Conservation (phyloP, 2,113 vertebrate species). For the Garra rufa region DNA sequence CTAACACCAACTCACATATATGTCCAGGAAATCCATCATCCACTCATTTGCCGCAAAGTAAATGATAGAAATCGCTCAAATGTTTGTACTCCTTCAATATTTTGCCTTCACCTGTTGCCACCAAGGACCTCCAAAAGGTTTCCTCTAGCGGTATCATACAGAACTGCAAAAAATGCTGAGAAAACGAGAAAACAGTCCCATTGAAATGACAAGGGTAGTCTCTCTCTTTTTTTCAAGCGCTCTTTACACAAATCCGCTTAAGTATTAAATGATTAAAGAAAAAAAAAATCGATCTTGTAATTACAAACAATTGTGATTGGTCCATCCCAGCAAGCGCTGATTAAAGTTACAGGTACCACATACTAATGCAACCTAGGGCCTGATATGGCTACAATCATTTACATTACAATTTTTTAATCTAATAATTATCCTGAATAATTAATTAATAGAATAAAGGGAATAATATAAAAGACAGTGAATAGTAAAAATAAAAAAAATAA, state of each 20-base stretch:
- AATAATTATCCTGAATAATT: background rate
- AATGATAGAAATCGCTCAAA: background rate
- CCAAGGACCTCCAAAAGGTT: background rate
- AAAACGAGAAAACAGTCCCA: background rate
- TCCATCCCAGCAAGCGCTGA: background rate
- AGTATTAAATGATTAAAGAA: background rate
- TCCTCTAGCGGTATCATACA: background rate
- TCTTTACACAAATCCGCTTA: background rate
- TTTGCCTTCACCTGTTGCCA: background rate
- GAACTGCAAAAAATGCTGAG: background rate
- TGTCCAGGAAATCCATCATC: background rate
- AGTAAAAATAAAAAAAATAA: background rate
- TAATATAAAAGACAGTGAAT: background rate
- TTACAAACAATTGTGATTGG: background rate
- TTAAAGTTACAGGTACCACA: background rate
- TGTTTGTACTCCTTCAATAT: background rate
- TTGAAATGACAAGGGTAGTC: background rate
- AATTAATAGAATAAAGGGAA: background rate
- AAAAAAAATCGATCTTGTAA: background rate
- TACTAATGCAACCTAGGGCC: background rate
- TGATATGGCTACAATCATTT: background rate
- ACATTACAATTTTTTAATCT: too few relatives aligned
- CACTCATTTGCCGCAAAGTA: background rate
- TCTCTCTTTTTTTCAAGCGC: background rate
- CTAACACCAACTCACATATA: background rate